These are phyloP conservation scores for Ptiloglossa arizonensis DNA, from an alignment of 1,140 invertebrate genomes.

Conservation along the genomic window DNA sequence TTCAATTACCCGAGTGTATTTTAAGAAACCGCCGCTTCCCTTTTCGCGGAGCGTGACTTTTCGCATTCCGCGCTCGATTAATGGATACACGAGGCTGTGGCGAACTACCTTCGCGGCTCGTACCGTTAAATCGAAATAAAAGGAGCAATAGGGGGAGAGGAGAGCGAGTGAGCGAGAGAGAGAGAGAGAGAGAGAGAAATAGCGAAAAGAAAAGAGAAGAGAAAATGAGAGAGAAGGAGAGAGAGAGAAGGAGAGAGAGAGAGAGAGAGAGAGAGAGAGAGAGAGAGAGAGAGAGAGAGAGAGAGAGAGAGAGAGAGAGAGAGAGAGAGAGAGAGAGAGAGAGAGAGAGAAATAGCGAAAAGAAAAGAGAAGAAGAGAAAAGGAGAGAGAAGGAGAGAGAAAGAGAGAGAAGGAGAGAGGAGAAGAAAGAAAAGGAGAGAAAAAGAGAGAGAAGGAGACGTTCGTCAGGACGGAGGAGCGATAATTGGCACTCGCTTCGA, in stretches of 20 bases:
- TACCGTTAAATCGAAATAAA: slow-evolving; percentile 48
- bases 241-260: slow-evolving; percentile 25
- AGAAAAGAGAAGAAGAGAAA: too few species aligned
- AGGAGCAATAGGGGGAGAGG: neutral
- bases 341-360: too few species aligned
- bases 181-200: neutral
- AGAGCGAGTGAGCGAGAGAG: neutral
- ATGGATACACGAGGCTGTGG: slow-evolving; percentile 54
- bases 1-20: slow-evolving; percentile 47
- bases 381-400: neutral
- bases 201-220: too few species aligned
- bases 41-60: slow-evolving; percentile 54
- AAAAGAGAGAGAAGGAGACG: too few species aligned
- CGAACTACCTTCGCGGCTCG: slow-evolving; percentile 14
- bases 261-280: neutral
- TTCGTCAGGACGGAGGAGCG: slow-evolving; percentile 52
- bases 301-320: neutral
- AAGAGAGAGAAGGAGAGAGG: neutral
- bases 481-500: slow-evolving; percentile 63
- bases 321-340: too few species aligned
- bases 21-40: slow-evolving; percentile 44
- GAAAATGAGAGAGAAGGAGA: neutral
- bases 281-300: neutral
- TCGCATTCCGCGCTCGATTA: slow-evolving; percentile 55
- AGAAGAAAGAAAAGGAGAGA: too few species aligned